Evolutionary conservation across 2,888 invertebrate genomes (phyloP), one percentile per base, ranked within the genome.

Genomic region (Parthenolecanium corni): DNA sequence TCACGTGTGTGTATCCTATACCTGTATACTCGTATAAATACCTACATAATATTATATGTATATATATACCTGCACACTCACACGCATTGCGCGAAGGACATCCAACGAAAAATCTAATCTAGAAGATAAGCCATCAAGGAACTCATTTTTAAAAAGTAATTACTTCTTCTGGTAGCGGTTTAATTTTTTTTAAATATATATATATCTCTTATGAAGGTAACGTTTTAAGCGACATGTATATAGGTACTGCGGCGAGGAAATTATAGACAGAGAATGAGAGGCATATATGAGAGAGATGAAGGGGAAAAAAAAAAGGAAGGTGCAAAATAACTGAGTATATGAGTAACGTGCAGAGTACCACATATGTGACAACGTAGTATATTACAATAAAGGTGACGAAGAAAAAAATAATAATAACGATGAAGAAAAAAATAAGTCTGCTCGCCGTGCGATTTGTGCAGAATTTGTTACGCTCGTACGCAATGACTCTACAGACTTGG

Each of bases 51-150:
- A 31, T 31, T 4, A 31, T 31, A 31, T 31, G 31, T 31, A 31
- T 9, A 31, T 9, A 31, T 9, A 42, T 42, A n/a, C n/a, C n/a
- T n/a, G n/a, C n/a, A 42, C 14, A 42, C 44, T 20, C 25, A 46
- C 46, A 57, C 57, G 46, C 31, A 44, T 44, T 57, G 57, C 16
- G 57, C 57, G 57, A 57, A 57, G 57, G 57, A 57, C 57, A 44
- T 44, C 42, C 40, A 40, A 54, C 38, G 54, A 31, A 42, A 44
- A 40, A 23, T 44, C 42, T 57, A 57, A 57, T 57, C 57, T 42
- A 57, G 42, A 54, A 54, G 57, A 57, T 57, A 57, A 57, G 57
- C 57, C 57, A 57, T 57, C 57, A 57, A 57, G 57, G 57, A 57
- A 57, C 57, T 57, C 57, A 57, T 57, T 57, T 57, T 57, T 46